These are phyloP conservation scores for Dolichopus griseipennis DNA, from an alignment of 2,888 invertebrate genomes.

Conservation along the genomic window DNA sequence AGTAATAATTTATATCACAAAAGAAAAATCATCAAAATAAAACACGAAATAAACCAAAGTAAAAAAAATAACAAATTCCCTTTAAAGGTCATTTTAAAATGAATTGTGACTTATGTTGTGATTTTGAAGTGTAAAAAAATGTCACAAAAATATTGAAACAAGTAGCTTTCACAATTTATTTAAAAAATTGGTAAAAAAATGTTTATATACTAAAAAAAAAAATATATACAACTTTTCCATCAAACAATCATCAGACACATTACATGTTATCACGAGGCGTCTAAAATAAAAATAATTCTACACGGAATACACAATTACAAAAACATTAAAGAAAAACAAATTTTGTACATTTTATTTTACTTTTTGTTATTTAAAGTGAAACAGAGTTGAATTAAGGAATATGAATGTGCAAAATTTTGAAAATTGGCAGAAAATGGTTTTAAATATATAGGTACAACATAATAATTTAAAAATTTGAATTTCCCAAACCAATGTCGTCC, in stretches of 20 bases:
- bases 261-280: neutral
- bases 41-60: too few species aligned
- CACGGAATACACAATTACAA: too few species aligned
- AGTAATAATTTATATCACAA: neutral
- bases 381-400: too few species aligned
- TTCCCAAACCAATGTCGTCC: too few species aligned
- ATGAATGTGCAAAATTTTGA: too few species aligned
- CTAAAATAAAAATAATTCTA: neutral
- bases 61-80: neutral
- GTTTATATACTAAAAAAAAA: neutral
- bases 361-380: too few species aligned
- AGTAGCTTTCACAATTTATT: neutral
- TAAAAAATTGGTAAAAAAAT: neutral
- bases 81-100: neutral
- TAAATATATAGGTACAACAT: too few species aligned
- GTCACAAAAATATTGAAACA: neutral
- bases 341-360: too few species aligned
- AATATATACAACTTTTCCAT: neutral
- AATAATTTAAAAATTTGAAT: too few species aligned
- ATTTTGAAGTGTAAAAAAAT: neutral
- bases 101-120: neutral
- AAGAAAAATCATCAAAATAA: too few species aligned
- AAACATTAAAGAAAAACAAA: too few species aligned
- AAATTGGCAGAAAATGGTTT: too few species aligned
- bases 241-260: neutral